These are phyloP conservation scores for Callorhinus ursinus DNA, from an alignment of 2,113 vertebrate genomes.

Conservation along the genomic window DNA sequence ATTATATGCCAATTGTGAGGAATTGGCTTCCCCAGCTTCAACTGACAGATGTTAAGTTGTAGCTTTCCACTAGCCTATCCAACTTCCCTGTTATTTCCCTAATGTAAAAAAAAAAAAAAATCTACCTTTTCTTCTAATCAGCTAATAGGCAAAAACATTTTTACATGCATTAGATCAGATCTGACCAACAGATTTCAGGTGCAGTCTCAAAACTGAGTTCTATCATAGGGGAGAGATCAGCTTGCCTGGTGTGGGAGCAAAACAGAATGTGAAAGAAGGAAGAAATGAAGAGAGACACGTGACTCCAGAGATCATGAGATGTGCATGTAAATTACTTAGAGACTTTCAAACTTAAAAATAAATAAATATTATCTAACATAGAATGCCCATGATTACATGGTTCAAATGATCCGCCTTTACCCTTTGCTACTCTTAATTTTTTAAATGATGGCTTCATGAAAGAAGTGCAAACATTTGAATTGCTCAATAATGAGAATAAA, in stretches of 20 bases:
- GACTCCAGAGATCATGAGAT: neutral
- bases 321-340: neutral
- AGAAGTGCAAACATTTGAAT: slow-evolving; percentile 3
- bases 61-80: neutral
- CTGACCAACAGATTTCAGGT: neutral
- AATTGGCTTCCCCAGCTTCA: neutral
- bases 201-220: neutral
- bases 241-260: neutral
- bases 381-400: neutral
- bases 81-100: neutral
- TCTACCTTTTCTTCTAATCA: neutral
- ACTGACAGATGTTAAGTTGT: neutral
- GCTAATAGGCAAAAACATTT: neutral
- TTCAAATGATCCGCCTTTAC: slow-evolving; percentile 3
- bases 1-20: neutral
- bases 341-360: neutral
- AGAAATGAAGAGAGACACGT: neutral
- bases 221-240: neutral
- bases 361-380: neutral
- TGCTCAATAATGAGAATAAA: slow-evolving; percentile 38
- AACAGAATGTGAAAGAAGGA: neutral
- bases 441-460: slow-evolving; percentile 9
- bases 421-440: slow-evolving; percentile 51
- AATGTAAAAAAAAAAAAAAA: neutral
- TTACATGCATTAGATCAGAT: neutral